Percentiles rank a stretch among this genome's conserved stretches.
Conservation (phyloP, 2,888 invertebrate genomes). For the Ectobius pallidus region DNA sequence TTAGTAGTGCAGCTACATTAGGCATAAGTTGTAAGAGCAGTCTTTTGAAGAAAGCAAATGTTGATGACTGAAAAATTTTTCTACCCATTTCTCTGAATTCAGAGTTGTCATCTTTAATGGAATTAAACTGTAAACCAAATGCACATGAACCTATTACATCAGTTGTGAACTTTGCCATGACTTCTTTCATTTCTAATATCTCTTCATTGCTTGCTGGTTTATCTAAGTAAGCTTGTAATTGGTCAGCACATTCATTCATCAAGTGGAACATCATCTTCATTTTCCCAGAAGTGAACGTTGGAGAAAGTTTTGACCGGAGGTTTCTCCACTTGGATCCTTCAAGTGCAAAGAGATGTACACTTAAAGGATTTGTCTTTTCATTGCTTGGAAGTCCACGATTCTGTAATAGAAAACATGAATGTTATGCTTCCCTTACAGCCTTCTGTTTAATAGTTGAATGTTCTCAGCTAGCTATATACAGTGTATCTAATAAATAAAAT, state of each 20-base stretch:
- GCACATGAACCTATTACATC: conserved; percentile 53
- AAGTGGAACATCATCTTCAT: conserved; percentile 21
- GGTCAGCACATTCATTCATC: conserved; percentile 30
- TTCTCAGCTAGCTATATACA: too few species aligned
- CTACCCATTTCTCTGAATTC: conserved; percentile 51
- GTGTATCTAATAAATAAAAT: too few species aligned
- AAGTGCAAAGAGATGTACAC: conserved; percentile 44
- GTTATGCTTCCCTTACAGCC: too few species aligned
- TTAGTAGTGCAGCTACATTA: background rate
- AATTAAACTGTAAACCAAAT: conserved; percentile 55
- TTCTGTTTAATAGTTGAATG: too few species aligned
- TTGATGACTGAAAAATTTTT: conserved; percentile 48
- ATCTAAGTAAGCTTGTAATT: conserved; percentile 43
- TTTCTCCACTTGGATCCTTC: conserved; percentile 6
- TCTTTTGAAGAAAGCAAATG: conserved; percentile 48
- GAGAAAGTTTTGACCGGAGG: conserved; percentile 14
- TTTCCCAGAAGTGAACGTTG: conserved; percentile 52
- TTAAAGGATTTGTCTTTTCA: conserved; percentile 32
- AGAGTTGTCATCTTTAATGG: conserved; percentile 51
- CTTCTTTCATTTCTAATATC: conserved; percentile 42
- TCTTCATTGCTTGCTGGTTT: conserved; percentile 34
- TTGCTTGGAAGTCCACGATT: conserved; percentile 32
- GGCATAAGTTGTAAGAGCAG: conserved; percentile 43
- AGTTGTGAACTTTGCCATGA: conserved; percentile 45
- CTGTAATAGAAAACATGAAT: too few species aligned